Conservation (phyloP, 2,113 vertebrate genomes). For the Origma solitaria region DNA sequence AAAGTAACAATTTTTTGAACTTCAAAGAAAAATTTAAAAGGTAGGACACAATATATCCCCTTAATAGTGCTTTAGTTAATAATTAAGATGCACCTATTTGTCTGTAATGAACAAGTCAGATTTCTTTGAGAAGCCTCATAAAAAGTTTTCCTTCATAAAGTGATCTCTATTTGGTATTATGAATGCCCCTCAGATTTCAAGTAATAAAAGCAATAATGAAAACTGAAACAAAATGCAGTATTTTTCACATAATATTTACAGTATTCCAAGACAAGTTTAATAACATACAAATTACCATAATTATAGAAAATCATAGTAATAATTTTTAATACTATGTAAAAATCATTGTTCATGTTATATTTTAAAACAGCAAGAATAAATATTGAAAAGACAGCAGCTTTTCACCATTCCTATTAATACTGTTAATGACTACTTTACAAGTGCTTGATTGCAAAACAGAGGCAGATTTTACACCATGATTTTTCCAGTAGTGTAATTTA, state of each 20-base stretch:
- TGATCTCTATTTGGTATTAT: neutral
- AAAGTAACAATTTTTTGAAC: neutral
- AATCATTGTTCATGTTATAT: neutral
- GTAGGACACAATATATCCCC: neutral
- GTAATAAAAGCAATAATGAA: neutral
- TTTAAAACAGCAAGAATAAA: conserved; percentile 15
- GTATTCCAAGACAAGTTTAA: neutral
- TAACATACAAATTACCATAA: neutral
- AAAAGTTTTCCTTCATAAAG: neutral
- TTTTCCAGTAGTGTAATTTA: conserved; percentile 11
- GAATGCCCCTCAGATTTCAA: neutral
- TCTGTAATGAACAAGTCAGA: neutral
- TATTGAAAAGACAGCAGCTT: neutral
- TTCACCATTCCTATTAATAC: neutral
- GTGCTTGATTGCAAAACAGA: conserved; percentile 22
- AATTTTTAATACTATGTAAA: neutral
- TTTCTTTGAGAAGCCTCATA: neutral
- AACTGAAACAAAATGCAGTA: neutral
- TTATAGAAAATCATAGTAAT: neutral
- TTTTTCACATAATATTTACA: neutral
- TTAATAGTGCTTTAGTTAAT: neutral
- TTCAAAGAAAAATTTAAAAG: conserved; percentile 49
- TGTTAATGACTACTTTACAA: conserved; percentile 17
- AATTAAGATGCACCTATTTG: neutral
- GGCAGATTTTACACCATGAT: neutral